Base-by-base conservation (phyloP, 2,113 vertebrate genomes). In the Bagarius yarrelli region DNA sequence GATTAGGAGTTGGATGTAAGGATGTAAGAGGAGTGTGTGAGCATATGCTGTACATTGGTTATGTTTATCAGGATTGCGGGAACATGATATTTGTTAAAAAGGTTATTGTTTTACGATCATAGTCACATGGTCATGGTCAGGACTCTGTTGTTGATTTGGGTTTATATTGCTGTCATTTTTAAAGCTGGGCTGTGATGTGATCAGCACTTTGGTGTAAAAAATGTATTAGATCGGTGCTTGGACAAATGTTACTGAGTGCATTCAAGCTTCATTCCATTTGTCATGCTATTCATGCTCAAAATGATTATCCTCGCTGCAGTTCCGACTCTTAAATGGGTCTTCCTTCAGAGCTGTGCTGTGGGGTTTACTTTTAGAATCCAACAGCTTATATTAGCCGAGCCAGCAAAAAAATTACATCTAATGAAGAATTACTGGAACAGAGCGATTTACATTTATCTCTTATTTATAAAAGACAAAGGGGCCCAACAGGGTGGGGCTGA, bases 241-340 rank as follows among this genome's bases (percentile, higher is more conserved):
- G 4, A 72, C 55, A 83, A 82, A 66, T 25, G 32, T 81, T 57
- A 83, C 34, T 79, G 16, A 55, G 32, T 34, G 21, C 32, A 15
- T 57, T 72, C 21, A 13, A 82, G 57, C 64, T 27, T 63, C 4
- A 57, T 78, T 63, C 76, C 44, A 32, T 30, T 21, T 16, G 19
- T 21, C 59, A 18, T 47, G 50, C 50, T 36, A 56, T 23, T 32
- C 40, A 67, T 76, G 27, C 55, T 52, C 23, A 60, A 36, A 78
- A 52, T 57, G 69, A 47, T 36, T 50, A 55, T 56, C 50, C 50
- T 66, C 25, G 5, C 50, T 66, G 40, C 36, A 59, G 27, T 57
- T 57, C 14, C 5, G 25, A 5, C 25, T 66, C 50, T 44, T 9
- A 30, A 63, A 27, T 32, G 18, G 64, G 32, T 56, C 52, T 56